A percentile compares a stretch with the other conserved stretches of the same genome.
These are phyloP conservation scores for Dichetophora obliterata DNA, from an alignment of 2,888 invertebrate species.

Conservation along the genomic window DNA sequence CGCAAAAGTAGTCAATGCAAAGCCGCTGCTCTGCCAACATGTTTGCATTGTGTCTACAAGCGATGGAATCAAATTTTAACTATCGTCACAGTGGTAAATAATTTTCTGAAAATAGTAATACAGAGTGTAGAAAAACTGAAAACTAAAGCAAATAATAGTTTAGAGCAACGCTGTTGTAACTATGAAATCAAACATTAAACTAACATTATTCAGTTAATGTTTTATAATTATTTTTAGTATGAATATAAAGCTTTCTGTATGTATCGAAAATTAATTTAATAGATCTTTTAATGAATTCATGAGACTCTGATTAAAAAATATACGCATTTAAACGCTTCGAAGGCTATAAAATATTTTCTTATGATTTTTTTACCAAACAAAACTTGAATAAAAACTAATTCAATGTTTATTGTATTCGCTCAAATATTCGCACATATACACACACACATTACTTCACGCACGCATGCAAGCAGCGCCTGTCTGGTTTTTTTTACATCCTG, in stretches of 20 bases:
- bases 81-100: no score
- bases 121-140: neutral
- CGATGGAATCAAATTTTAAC: neutral
- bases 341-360: neutral
- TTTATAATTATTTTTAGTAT: no score
- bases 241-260: no score
- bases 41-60: neutral
- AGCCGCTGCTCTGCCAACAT: no score
- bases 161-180: no score
- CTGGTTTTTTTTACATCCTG: neutral
- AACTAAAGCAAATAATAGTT: no score
- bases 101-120: neutral
- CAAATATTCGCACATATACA: neutral
- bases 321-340: no score
- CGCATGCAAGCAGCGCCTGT: neutral
- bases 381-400: neutral
- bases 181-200: neutral
- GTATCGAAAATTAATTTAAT: no score
- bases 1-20: neutral
- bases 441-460: neutral
- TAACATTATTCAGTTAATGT: no score
- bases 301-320: neutral
- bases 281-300: no score
- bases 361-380: constrained; percentile 4
- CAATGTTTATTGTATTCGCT: neutral